phyloP scores from a whole-genome alignment of 2,888 invertebrate genomes.

The Noctua pronuba region DNA sequence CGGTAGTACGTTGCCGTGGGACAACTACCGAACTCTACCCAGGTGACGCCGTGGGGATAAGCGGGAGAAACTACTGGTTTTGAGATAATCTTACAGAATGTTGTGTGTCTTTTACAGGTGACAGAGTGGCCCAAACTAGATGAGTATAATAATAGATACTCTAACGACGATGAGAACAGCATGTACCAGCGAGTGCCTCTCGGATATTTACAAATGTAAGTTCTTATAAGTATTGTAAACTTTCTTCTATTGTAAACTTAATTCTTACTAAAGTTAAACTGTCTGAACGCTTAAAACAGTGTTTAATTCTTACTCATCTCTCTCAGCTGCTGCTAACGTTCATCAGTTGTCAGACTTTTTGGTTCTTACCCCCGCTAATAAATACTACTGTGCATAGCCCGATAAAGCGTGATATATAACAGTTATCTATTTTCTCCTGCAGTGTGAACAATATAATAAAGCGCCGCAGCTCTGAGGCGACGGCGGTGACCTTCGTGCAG shows the following conservation, averaged over 20 bases:
- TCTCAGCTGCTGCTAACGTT: no score
- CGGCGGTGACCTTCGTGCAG: conserved; percentile 98
- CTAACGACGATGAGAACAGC: conserved; percentile 72
- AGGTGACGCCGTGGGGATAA: not conserved
- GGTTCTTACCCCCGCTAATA: no score
- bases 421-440: conserved; percentile 17
- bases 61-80: not conserved
- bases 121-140: conserved; percentile 91
- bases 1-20: no score
- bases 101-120: conserved; percentile 79
- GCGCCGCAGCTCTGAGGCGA: conserved; percentile 93
- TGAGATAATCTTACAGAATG: not conserved
- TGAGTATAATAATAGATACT: conserved; percentile 83
- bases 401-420: no score
- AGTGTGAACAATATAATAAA: conserved; percentile 95
- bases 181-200: conserved; percentile 79
- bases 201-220: conserved; percentile 83
- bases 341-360: no score
- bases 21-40: not conserved
- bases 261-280: no score
- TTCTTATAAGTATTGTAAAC: conserved; percentile 18
- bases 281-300: no score
- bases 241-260: no score
- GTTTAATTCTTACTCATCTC: no score
- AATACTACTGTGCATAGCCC: no score